Base-by-base conservation (phyloP, 2,888 invertebrate genomes). In the Lordiphosa andalusiaca region DNA sequence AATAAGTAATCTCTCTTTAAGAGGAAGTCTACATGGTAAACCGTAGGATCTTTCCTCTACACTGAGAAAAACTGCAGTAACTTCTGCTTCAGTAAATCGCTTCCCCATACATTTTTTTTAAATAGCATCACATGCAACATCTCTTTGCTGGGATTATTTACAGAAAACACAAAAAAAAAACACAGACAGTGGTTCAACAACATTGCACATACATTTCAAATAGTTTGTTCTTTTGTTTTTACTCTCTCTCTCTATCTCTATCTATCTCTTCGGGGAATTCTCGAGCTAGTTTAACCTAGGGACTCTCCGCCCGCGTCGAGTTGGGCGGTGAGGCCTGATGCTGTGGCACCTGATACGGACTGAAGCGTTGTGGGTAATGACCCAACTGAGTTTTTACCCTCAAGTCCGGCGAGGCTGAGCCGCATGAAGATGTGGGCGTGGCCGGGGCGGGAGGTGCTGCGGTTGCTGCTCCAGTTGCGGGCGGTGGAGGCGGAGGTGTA, bases 401-500 rank as follows among this genome's bases (percentile, higher is more conserved):
- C 77, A 90, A 78, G 69, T 90, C 90, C 2, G 90, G 90, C 39
- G 89, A 89, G 36, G 89, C 88, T 5, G 90, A 90, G 1, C 89
- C 89, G 4, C 88, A 88, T 21, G 89, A 88, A 0, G 89, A 89
- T 55, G 90, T 87, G 38, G 90, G 87, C 39, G 90, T 88, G 85
- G 85, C 58, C 65, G 86, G 59, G 69, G 88, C 58, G 10, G 71
- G 81, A 0, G 86, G 86, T 3, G 77, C 84, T 16, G 73, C 2
- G 16, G 16, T 67, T 33, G 67, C 71, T 7, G 68, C 69, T 4
- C 69, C 73, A 2, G 68, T 47, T 9, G 65, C 63, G 19, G 68
- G 56, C 2, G 66, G 37, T 38, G 72, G 59, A 1, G 86, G 87
- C 1, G 88, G 87, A 25, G 84, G 86, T 6, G 87, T 86, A 5